Evolutionary conservation across 2,113 vertebrate species (phyloP), one percentile per base, ranked within the genome.

Genomic region (Rhombomys opimus): DNA sequence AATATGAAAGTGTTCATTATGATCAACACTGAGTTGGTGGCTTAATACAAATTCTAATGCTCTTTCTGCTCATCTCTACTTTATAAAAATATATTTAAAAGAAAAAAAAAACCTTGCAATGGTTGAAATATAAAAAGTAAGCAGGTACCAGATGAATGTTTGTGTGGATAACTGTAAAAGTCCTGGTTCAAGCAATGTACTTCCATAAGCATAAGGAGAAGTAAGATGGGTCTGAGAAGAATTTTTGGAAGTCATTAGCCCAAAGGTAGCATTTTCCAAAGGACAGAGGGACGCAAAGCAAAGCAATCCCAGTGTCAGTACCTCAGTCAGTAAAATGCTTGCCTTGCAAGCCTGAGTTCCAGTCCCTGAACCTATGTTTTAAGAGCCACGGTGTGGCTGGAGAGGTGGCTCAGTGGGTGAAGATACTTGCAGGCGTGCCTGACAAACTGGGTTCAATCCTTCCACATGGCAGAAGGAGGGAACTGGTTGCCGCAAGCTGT

Each of bases 61-160:
- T 92, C 9, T 95, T 96, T 32, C 95, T 90, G 7, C 27, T 93
- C 73, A 76, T 87, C 41, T 86, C 46, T 63, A 68, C 76, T 50
- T 82, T 84, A 22, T 85, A 76, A n/a, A 91, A 20, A 54, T 30
- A 84, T 87, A 89, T 93, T 96, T 12, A 59, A 90, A 93, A 90
- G 50, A 14, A 52, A 73, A 91, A 76, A 18, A 52, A 73, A 91
- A 76, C 57, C 59, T 38, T 32, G 30, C 6, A 4, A 59, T 89
- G 46, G 35, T 23, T 96, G 25, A 77, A 76, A 89, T 90, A 87
- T 78, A 57, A 78, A 61, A 61, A 63, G 38, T n/a, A 96, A 94
- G 77, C 61, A 95, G 85, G 46, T 46, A 72, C 59, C 27, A 92
- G 65, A 94, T 25, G 17, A 90, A 80, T 81, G 54, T 90, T 90